Conservation (phyloP, 2,888 invertebrate genomes). For the Dermolepida albohirtum region DNA sequence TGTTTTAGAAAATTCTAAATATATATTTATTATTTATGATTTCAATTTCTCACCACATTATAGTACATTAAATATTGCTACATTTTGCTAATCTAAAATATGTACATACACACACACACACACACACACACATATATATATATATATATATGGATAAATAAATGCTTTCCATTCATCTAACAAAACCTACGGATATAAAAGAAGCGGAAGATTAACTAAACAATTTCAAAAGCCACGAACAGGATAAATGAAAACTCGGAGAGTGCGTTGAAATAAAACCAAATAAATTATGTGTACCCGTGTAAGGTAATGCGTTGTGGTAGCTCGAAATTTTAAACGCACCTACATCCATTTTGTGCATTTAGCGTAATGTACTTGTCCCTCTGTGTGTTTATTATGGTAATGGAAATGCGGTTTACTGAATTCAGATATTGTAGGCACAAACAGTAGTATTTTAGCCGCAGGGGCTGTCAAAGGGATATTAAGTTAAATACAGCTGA, state of each 20-base stretch:
- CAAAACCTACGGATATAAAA: too few relatives aligned
- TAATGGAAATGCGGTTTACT: conserved; percentile 30
- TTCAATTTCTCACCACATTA: too few relatives aligned
- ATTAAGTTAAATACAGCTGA: background rate
- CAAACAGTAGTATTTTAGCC: background rate
- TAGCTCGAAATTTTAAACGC: background rate
- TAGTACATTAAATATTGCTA: too few relatives aligned
- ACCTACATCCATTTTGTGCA: background rate
- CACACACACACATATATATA: too few relatives aligned
- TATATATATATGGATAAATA: too few relatives aligned
- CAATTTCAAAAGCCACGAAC: background rate
- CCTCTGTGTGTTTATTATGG: conserved; percentile 30
- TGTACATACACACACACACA: too few relatives aligned
- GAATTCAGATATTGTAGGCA: background rate
- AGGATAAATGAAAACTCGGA: background rate
- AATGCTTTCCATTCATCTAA: too few relatives aligned
- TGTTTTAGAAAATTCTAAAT: too few relatives aligned
- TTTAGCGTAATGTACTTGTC: background rate
- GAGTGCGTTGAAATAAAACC: background rate
- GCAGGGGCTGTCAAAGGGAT: background rate
- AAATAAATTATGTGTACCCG: background rate
- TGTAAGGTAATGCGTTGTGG: background rate
- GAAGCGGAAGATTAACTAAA: background rate
- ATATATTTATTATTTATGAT: too few relatives aligned
- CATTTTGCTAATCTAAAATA: too few relatives aligned